Conservation (phyloP, 2,888 invertebrate genomes). For the Cepaea hortensis region DNA sequence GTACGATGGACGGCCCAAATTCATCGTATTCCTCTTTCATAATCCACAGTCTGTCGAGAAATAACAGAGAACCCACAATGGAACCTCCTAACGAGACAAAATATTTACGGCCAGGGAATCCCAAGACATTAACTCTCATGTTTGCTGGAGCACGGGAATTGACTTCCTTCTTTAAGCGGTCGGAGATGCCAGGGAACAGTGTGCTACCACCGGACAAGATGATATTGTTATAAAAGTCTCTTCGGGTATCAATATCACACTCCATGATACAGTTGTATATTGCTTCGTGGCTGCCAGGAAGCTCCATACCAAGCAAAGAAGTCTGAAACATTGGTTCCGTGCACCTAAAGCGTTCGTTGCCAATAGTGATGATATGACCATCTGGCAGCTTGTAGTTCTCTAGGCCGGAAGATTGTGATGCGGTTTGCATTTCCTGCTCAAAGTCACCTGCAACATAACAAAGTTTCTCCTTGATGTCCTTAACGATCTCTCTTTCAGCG, state of each 20-base stretch:
- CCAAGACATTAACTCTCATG: too few relatives aligned
- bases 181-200: constrained; percentile 83
- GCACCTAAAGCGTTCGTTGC: constrained; percentile 72
- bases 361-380: constrained; percentile 74
- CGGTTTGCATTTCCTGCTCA: constrained; percentile 79
- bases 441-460: constrained; percentile 6
- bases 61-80: too few relatives aligned
- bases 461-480: constrained; percentile 82
- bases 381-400: constrained; percentile 84
- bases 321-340: constrained; percentile 69
- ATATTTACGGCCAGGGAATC: too few relatives aligned
- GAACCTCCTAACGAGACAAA: too few relatives aligned
- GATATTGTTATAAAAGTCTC: constrained; percentile 38
- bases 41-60: too few relatives aligned
- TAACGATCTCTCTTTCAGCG: constrained; percentile 94
- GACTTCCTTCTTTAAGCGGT: too few relatives aligned
- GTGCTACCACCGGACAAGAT: constrained; percentile 94
- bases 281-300: not conserved
- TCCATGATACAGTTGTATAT: not conserved
- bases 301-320: constrained; percentile 72
- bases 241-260: constrained; percentile 12
- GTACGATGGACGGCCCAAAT: too few relatives aligned
- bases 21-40: too few relatives aligned
- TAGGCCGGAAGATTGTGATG: constrained; percentile 92
- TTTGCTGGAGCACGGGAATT: too few relatives aligned